A percentile compares a stretch with the other conserved stretches of the same genome.
Conservation (phyloP, 1,140 invertebrate genomes). For the Temnothorax longispinosus region DNA sequence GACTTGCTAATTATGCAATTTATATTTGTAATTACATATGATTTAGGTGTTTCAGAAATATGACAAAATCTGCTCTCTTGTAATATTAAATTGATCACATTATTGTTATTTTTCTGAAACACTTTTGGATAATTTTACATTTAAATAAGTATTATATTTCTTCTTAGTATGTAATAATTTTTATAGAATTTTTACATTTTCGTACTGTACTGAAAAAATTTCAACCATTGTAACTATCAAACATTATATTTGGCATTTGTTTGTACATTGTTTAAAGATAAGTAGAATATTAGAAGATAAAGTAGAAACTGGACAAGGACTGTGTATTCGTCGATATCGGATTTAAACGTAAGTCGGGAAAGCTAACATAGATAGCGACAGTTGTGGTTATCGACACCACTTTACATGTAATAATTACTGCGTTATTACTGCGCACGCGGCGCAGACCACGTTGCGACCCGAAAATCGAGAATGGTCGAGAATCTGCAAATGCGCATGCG, state of each 20-base stretch:
- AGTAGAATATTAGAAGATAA: too few species aligned
- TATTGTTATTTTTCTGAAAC: constrained; percentile 43
- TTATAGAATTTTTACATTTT: constrained; percentile 51
- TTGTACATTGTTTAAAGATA: too few species aligned
- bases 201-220: constrained; percentile 4
- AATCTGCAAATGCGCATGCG: too few species aligned
- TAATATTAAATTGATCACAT: constrained; percentile 41
- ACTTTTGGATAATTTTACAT: constrained; percentile 7
- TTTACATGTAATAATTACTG: too few species aligned
- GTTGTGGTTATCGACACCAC: too few species aligned
- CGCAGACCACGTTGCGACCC: too few species aligned
- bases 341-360: too few species aligned
- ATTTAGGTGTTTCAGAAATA: constrained; percentile 16
- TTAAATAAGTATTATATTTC: constrained; percentile 30
- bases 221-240: neutral
- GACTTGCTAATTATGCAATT: neutral
- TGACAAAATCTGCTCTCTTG: constrained; percentile 36
- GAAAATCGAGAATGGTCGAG: too few species aligned
- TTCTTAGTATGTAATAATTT: constrained; percentile 10
- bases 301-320: too few species aligned
- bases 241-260: constrained; percentile 12
- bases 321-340: too few species aligned
- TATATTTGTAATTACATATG: neutral
- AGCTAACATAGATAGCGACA: too few species aligned
- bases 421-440: too few species aligned